Base-by-base conservation (phyloP, 2,888 invertebrate genomes). In the Trichogramma dendrolimi region DNA sequence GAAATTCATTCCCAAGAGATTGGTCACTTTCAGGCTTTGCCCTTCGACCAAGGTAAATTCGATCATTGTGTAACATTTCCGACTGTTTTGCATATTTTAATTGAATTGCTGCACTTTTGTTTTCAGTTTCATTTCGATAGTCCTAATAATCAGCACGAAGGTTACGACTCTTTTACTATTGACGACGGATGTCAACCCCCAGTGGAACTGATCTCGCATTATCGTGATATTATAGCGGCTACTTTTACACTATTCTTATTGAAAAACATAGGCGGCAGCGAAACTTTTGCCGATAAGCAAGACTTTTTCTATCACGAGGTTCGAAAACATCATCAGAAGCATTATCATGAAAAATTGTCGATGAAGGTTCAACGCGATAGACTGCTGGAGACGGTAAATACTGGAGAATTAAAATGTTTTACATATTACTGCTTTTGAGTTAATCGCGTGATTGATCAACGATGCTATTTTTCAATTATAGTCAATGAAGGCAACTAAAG, bases 261-360 rank as follows among this genome's bases (percentile, higher is more conserved):
- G 42, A 93, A 93, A 81, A 95, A 95, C 82, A 94, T 94, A 78
- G 96, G 95, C 56, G 96, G 96, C 4, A 95, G 94, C 52, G 96
- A 96, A 80, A 91, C 94, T 8, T 96, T 96, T 77, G 93, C 94
- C 77, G 85, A 84, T 63, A 91, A 83, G 83, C 93, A 69, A 78
- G 83, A 86, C 69, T 87, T 87, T 75, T 88, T 88, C 75, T 86
- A 87, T 73, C 87, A 87, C 73, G 87, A 88, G 79, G 84, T 89
- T 42, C 84, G 95, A 69, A 91, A 91, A 72, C 89, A 88, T 71
- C 94, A 95, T 81, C 87, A 91, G 70, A 92, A 92, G 62, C 90
- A 92, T 75, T 88, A 91, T 73, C 93, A 94, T 79, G 94, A 94
- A 74, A 91, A 91, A 78, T 79, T 93, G 53, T 84, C 88, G 11